Base-by-base conservation (phyloP, 2,888 invertebrate species). In the Mesorhabditis spiculigera region DNA sequence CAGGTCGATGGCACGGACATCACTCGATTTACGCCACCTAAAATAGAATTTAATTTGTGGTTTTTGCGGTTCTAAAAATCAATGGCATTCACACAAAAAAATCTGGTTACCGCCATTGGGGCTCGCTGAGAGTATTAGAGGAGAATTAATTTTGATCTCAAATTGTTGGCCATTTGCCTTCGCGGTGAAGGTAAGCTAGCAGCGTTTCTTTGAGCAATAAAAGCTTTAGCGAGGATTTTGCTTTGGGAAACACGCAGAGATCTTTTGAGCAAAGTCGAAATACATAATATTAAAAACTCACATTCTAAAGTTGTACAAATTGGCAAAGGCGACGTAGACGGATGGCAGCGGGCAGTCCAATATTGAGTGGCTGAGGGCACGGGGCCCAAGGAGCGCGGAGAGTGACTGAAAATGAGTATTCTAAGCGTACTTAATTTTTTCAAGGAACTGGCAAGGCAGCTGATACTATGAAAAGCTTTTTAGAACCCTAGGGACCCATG, bases 21-120 rank as follows among this genome's bases (percentile, higher is more conserved):
- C 75, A 63, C 69, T 71, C 62, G 75, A 70, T 67, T 78, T 78
- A 8, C 78, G 71, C 78, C 78, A 78, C 71, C 78, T 78, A 50
- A 61, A 1, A 50, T 50, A 50, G 58, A 50, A 50, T 13, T 50
- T n/a, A 50, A 50, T 13, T 10, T n/a, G n/a, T 13, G n/a, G 58
- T 13, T n/a, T 50, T 10, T 13, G 8, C 10, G n/a, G 10, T 50
- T 1, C 8, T 50, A 13, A n/a, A 50, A 50, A 50, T 50, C 58
- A 50, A 50, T 13, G 58, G n/a, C 8, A 50, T 50, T n/a, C 58
- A 50, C 58, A 13, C 58, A 50, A 50, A 50, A 50, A 10, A 50
- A 10, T 50, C 28, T 28, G 28, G 28, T 28, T 28, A 28, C 28
- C 58, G n/a, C 58, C 58, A 50, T 50, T 10, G 58, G 8, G 58